A percentile compares a stretch with the other conserved stretches of the same genome.
Evolutionary conservation across 2,888 invertebrate species (phyloP).

Genomic region (Pollenia griseotomentosa): DNA sequence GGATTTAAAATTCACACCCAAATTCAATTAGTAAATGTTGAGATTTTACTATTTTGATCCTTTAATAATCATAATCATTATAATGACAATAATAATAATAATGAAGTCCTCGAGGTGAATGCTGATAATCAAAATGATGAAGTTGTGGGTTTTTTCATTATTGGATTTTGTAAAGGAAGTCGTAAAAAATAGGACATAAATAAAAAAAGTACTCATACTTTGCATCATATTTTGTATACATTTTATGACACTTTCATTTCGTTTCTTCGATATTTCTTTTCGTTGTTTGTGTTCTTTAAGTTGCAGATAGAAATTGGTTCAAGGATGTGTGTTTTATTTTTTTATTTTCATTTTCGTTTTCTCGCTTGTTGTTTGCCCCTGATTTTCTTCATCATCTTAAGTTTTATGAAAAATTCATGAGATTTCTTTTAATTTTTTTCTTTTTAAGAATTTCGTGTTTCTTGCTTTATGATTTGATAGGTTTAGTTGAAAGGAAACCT

Average conservation of each 20-base stretch:
- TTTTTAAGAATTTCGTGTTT: background rate
- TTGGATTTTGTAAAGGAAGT: background rate
- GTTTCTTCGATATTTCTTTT: slow-evolving; percentile 18
- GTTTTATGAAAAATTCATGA: slow-evolving; percentile 59
- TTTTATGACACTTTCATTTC: slow-evolving; percentile 55
- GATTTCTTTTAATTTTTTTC: slow-evolving; percentile 39
- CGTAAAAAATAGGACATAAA: background rate
- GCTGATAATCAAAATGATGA: slow-evolving; percentile 13
- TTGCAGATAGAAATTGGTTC: slow-evolving; percentile 46
- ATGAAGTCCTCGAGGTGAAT: slow-evolving; percentile 1
- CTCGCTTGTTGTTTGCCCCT: background rate
- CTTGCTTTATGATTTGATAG: slow-evolving; percentile 6
- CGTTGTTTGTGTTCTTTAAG: slow-evolving; percentile 13
- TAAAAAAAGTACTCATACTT: slow-evolving; percentile 20
- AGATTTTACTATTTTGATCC: slow-evolving; percentile 52
- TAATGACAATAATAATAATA: slow-evolving; percentile 4
- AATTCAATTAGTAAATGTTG: slow-evolving; percentile 69
- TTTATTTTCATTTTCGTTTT: background rate
- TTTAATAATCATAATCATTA: slow-evolving; percentile 26
- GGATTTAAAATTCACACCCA: slow-evolving; percentile 57
- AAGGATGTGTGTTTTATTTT: slow-evolving; percentile 26
- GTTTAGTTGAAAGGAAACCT: slow-evolving; percentile 16
- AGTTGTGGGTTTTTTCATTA: background rate
- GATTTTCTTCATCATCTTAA: slow-evolving; percentile 43
- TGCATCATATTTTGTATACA: slow-evolving; percentile 33